Evolutionary conservation across 2,888 invertebrate species (phyloP).

Genomic region (Meiosimyza decipiens): DNA sequence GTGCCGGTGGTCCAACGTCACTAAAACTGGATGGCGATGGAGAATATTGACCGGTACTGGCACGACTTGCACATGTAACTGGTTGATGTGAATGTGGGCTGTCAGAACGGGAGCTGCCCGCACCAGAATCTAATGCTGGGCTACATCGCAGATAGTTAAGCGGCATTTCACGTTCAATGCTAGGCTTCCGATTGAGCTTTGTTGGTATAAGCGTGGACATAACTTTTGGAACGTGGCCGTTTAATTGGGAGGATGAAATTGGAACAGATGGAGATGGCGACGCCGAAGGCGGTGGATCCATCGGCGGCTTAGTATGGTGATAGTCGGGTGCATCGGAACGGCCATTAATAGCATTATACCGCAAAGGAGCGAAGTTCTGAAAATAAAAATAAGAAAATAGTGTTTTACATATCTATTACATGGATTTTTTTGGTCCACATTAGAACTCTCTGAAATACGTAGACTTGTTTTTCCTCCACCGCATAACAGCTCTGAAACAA

Average conservation of each 20-base stretch:
- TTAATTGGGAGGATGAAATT: conserved; percentile 54
- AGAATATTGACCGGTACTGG: conserved; percentile 67
- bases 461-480: no score
- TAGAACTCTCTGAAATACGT: no score
- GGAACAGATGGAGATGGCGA: conserved; percentile 59
- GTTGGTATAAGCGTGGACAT: conserved; percentile 71
- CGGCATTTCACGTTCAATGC: conserved; percentile 84
- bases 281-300: conserved; percentile 62
- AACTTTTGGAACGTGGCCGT: conserved; percentile 66
- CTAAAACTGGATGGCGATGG: conserved; percentile 71
- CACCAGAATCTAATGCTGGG: conserved; percentile 88
- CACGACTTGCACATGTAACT: conserved; percentile 68
- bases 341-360: conserved; percentile 62
- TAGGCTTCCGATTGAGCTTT: conserved; percentile 87
- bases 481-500: no score
- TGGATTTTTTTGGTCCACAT: no score
- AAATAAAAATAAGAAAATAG: conserved; percentile 33
- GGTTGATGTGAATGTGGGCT: conserved; percentile 83
- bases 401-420: no score
- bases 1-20: conserved; percentile 76
- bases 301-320: conserved; percentile 60
- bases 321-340: conserved; percentile 62
- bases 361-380: conserved; percentile 62
- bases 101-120: conserved; percentile 89
- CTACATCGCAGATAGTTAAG: conserved; percentile 76